These are phyloP conservation scores for Aegotheles bennettii DNA, from an alignment of 2,113 vertebrate species.

Conservation along the genomic window DNA sequence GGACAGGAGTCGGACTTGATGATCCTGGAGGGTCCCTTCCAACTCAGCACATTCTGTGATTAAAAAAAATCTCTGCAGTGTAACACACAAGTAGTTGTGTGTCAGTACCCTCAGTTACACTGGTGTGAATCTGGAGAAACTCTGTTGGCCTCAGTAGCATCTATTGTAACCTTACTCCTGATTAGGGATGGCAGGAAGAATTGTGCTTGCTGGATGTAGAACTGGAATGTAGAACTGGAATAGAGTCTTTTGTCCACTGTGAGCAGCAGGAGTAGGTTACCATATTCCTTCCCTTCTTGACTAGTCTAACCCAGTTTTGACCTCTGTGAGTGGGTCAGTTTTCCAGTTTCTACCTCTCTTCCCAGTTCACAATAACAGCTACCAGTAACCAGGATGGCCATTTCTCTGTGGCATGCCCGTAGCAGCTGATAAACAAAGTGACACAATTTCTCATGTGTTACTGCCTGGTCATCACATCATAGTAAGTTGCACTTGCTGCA, in stretches of 20 bases:
- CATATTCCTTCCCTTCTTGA: neutral
- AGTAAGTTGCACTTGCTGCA: neutral
- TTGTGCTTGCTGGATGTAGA: neutral
- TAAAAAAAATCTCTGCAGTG: neutral
- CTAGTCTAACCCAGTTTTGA: neutral
- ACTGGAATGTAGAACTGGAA: neutral
- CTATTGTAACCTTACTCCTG: neutral
- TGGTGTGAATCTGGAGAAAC: neutral
- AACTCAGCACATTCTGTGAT: too few relatives aligned
- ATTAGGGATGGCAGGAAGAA: neutral
- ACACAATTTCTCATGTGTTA: neutral
- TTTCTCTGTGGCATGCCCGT: neutral
- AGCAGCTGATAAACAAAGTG: neutral
- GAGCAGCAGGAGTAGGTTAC: neutral
- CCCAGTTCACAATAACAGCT: neutral
- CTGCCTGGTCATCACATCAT: neutral
- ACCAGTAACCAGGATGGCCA: neutral
- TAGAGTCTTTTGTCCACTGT: neutral
- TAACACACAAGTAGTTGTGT: neutral
- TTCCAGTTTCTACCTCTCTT: neutral
- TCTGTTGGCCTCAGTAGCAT: neutral
- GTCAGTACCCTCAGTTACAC: neutral
- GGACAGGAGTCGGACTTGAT: too few relatives aligned
- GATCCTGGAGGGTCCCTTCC: too few relatives aligned
- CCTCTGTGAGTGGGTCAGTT: neutral